These are phyloP conservation scores for Aspidoscelis tigris DNA, from an alignment of 2,113 vertebrate species.

Conservation along the genomic window DNA sequence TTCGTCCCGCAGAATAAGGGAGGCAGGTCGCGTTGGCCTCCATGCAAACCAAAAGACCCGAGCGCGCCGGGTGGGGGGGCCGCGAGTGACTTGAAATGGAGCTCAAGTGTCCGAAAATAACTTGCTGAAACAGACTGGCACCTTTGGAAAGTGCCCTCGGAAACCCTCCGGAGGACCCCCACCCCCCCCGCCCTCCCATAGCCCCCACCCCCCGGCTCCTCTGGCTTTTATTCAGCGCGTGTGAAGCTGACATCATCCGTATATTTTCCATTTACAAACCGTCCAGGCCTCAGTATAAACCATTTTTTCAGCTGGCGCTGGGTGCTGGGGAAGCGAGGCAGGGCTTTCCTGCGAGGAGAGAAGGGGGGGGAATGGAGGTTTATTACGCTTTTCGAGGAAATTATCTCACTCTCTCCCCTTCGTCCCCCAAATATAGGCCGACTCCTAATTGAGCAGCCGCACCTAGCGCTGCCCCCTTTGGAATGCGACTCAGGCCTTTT, in stretches of 20 bases:
- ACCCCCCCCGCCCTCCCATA: too few relatives aligned
- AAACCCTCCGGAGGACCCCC: too few relatives aligned
- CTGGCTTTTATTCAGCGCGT: neutral
- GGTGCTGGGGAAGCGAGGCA: neutral
- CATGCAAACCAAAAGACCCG: neutral
- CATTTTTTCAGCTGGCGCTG: neutral
- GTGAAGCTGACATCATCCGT: neutral
- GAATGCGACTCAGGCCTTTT: neutral
- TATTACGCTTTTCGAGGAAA: neutral
- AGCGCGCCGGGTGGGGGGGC: neutral
- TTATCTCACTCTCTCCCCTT: slow-evolving; percentile 16
- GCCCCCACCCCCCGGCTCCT: neutral
- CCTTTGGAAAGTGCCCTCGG: neutral
- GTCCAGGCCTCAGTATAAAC: neutral
- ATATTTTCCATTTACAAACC: slow-evolving; percentile 23
- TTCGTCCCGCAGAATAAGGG: too few relatives aligned
- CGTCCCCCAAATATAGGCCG: neutral
- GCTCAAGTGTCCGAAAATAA: neutral
- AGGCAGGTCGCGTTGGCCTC: neutral
- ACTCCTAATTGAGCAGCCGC: neutral
- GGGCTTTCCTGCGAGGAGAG: neutral
- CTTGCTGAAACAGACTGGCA: neutral
- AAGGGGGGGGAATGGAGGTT: too few relatives aligned
- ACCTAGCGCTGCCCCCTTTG: neutral
- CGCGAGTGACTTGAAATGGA: too few relatives aligned